phyloP scores from a whole-genome alignment of 2,888 invertebrate genomes.

The Lomographa bimaculata region DNA sequence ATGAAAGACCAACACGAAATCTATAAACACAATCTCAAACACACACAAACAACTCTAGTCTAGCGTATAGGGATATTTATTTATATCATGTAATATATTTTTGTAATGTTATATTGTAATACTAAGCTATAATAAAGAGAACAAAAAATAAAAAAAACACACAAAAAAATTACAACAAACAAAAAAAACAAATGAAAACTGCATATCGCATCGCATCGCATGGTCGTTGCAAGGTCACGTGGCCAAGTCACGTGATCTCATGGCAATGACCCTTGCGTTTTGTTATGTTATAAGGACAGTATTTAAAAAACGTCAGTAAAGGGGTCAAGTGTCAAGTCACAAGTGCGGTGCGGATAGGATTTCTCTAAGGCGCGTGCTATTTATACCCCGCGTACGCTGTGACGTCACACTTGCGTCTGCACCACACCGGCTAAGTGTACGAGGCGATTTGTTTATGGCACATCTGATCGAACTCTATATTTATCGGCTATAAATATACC shows the following conservation, averaged over 20 bases:
- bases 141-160: constrained; percentile 67
- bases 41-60: constrained; percentile 52
- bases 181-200: constrained; percentile 46
- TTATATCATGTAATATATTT: constrained; percentile 75
- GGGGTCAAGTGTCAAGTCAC: constrained; percentile 77
- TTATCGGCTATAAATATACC: constrained; percentile 43
- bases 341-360: constrained; percentile 58
- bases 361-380: constrained; percentile 56
- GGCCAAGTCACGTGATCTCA: constrained; percentile 46
- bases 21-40: constrained; percentile 48
- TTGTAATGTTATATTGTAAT: constrained; percentile 80
- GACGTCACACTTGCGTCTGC: constrained; percentile 64
- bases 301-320: constrained; percentile 45
- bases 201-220: constrained; percentile 41
- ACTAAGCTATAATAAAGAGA: constrained; percentile 83
- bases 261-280: constrained; percentile 69
- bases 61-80: constrained; percentile 65
- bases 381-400: constrained; percentile 39
- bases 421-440: constrained; percentile 63
- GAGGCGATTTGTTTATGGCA: constrained; percentile 67
- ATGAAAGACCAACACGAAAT: constrained; percentile 51
- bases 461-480: constrained; percentile 59
- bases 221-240: constrained; percentile 61
- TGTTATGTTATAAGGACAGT: constrained; percentile 48
- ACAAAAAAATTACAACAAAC: constrained; percentile 58